These are phyloP conservation scores for Drosophila persimilis DNA, from an alignment of 1,140 invertebrate genomes.

Conservation along the genomic window DNA sequence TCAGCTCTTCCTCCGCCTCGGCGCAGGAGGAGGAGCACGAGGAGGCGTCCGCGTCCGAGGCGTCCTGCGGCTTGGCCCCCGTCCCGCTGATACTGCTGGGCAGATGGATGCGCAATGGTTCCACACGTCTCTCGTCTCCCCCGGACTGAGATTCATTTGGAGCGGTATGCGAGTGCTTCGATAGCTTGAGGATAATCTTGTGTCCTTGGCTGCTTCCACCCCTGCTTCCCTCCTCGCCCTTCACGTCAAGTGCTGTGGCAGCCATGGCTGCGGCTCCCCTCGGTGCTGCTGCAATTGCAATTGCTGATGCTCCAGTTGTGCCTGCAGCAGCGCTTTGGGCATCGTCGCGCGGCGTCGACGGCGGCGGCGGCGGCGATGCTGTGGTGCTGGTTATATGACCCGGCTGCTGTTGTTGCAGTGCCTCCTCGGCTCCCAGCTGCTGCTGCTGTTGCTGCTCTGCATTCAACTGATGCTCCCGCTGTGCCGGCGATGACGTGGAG, in stretches of 20 bases:
- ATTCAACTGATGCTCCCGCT: conserved; percentile 60
- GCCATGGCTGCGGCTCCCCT: conserved; percentile 47
- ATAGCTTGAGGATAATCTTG: conserved; percentile 76
- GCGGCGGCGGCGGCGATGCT: conserved; percentile 68
- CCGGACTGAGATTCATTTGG: conserved; percentile 58
- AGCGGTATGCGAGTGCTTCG: conserved; percentile 50
- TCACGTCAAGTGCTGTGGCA: conserved; percentile 64
- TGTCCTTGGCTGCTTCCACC: conserved; percentile 40
- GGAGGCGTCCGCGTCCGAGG: conserved; percentile 56
- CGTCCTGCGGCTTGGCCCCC: conserved; percentile 52
- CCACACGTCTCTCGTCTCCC: conserved; percentile 68
- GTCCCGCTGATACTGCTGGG: conserved; percentile 27
- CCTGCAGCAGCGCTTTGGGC: conserved; percentile 39
- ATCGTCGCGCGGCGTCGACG: conserved; percentile 46
- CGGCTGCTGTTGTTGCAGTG: conserved; percentile 37
- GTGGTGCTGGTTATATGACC: conserved; percentile 75
- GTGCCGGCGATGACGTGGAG: conserved; percentile 69
- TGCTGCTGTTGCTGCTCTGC: conserved; percentile 41
- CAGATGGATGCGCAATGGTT: conserved; percentile 68
- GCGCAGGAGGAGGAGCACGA: conserved; percentile 73
- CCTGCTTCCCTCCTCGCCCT: conserved; percentile 50
- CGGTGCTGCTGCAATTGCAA: conserved; percentile 14
- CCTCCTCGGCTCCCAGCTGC: conserved; percentile 23
- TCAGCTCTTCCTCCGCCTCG: conserved; percentile 58
- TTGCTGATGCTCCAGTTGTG: conserved; percentile 31